Evolutionary conservation across 2,797 vertebrate genomes (phyloP).

Genomic region (Esox masquinongy): DNA sequence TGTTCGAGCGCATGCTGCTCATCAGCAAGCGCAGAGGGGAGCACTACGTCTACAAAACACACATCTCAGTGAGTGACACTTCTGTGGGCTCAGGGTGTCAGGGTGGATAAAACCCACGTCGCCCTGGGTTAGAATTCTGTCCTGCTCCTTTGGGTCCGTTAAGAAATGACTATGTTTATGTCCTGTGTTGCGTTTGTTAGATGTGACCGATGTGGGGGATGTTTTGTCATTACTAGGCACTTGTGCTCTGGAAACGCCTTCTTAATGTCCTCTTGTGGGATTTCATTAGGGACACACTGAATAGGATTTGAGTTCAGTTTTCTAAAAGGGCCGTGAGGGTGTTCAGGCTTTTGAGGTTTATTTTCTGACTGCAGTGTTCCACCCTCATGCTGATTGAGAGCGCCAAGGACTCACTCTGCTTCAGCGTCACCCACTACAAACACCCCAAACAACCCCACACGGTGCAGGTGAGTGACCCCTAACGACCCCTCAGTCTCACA

Average conservation of each 20-base stretch:
- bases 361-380: slow-evolving; percentile 78
- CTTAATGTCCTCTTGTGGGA: background rate
- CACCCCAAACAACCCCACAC: slow-evolving; percentile 89
- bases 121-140: too few species aligned
- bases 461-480: slow-evolving; percentile 83
- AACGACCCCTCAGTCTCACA: slow-evolving; percentile 76
- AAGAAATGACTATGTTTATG: background rate
- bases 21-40: slow-evolving; percentile 89
- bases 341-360: background rate
- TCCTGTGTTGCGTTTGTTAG: background rate
- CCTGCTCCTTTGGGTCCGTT: background rate
- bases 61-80: slow-evolving; percentile 81
- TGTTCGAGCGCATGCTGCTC: slow-evolving; percentile 88
- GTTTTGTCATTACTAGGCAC: background rate
- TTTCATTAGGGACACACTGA: background rate
- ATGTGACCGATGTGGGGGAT: background rate
- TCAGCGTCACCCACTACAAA: slow-evolving; percentile 93
- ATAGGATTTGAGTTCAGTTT: background rate
- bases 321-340: background rate
- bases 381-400: slow-evolving; percentile 92
- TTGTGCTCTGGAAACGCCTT: background rate
- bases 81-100: background rate
- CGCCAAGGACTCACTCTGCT: slow-evolving; percentile 87
- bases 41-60: slow-evolving; percentile 86
- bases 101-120: background rate